Percentiles rank a stretch among this genome's conserved stretches.
Conservation (phyloP, 2,888 invertebrate genomes). For the Oxycera nigricornis region DNA sequence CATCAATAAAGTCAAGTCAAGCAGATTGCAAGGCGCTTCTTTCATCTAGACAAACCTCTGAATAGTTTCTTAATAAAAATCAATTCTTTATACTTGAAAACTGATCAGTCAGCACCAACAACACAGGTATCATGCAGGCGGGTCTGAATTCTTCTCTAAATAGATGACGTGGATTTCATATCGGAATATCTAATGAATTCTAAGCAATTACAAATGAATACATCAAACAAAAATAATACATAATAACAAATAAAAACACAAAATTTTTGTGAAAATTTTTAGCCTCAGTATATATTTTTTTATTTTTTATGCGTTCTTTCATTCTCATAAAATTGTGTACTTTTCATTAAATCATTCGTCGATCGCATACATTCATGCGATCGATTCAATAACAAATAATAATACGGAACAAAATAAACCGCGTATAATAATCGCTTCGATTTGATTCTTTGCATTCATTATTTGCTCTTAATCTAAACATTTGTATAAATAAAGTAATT, state of each 20-base stretch:
- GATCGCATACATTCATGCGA: neutral
- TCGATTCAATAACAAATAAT: constrained; percentile 22
- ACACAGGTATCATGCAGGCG: too few relatives aligned
- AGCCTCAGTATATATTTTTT: constrained; percentile 31
- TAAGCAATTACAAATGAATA: too few relatives aligned
- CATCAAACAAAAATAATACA: too few relatives aligned
- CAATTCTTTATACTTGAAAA: too few relatives aligned
- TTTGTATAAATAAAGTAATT: constrained; percentile 25
- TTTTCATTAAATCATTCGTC: constrained; percentile 12
- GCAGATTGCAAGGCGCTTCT: too few relatives aligned
- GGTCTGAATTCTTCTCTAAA: too few relatives aligned
- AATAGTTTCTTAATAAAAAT: too few relatives aligned
- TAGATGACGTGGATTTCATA: too few relatives aligned
- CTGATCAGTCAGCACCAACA: too few relatives aligned
- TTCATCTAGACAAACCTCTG: too few relatives aligned
- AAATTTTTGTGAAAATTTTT: constrained; percentile 23
- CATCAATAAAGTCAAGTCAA: too few relatives aligned
- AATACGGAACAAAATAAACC: constrained; percentile 30
- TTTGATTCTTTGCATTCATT: neutral
- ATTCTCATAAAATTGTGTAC: neutral
- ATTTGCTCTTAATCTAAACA: neutral
- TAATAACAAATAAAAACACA: constrained; percentile 27
- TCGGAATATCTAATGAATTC: too few relatives aligned
- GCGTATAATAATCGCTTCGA: neutral
- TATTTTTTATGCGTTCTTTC: neutral